Percentiles rank a stretch among this genome's conserved stretches.
These are phyloP conservation scores for Mantis religiosa DNA, from an alignment of 2,888 invertebrate genomes.

Conservation along the genomic window DNA sequence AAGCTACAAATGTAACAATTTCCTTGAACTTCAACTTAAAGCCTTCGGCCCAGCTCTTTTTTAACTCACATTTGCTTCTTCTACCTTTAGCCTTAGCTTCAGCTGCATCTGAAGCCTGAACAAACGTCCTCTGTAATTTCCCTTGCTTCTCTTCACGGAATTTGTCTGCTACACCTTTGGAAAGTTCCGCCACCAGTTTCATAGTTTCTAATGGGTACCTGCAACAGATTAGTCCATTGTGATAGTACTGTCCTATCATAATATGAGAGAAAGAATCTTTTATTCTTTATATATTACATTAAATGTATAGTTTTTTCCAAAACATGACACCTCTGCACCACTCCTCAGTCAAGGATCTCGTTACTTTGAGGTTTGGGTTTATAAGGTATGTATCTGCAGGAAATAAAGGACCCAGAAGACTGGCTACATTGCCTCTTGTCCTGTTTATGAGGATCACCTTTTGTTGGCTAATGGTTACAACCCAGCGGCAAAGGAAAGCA, in stretches of 20 bases:
- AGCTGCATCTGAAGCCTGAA: constrained; percentile 73
- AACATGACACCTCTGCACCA: too few relatives aligned
- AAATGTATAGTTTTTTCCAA: too few relatives aligned
- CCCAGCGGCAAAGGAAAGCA: too few relatives aligned
- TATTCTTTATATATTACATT: too few relatives aligned
- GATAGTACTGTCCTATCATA: not conserved
- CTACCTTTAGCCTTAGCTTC: constrained; percentile 69
- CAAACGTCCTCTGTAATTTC: constrained; percentile 69
- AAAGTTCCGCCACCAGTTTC: constrained; percentile 68
- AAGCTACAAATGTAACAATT: not conserved
- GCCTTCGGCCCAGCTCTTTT: not conserved
- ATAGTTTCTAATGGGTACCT: constrained; percentile 82
- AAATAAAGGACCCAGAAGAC: too few relatives aligned
- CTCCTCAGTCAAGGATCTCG: too few relatives aligned
- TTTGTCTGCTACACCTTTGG: constrained; percentile 67
- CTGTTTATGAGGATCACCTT: too few relatives aligned
- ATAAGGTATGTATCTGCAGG: too few relatives aligned
- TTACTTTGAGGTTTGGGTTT: too few relatives aligned
- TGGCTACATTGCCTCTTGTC: too few relatives aligned
- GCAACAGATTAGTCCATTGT: constrained; percentile 30
- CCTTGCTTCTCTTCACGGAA: constrained; percentile 60
- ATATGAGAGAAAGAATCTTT: too few relatives aligned
- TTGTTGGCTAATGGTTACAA: too few relatives aligned
- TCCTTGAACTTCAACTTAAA: not conserved
- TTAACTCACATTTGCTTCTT: constrained; percentile 39